Evolutionary conservation across 2,797 vertebrate species (phyloP).

Genomic region (Cirrhinus mrigala): DNA sequence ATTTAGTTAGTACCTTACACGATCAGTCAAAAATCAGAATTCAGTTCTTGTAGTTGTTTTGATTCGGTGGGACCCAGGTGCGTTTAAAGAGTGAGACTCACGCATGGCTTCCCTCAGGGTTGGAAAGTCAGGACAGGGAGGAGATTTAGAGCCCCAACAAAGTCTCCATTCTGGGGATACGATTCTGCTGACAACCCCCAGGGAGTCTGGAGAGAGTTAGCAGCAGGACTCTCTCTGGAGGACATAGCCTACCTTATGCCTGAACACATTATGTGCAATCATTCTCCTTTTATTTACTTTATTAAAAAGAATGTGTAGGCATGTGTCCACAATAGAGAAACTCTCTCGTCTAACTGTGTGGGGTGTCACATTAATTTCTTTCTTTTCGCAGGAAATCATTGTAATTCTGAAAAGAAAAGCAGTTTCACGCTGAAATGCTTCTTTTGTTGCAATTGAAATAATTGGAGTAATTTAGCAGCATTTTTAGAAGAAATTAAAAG

Average conservation of each 20-base stretch:
- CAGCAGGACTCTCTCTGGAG: constrained; percentile 15
- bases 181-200: constrained; percentile 46
- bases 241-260: neutral
- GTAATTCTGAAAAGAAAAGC: constrained; percentile 34
- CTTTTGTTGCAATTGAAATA: constrained; percentile 44
- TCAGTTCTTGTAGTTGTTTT: constrained; percentile 42
- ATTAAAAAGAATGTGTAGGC: constrained; percentile 35
- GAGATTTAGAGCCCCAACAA: constrained; percentile 21
- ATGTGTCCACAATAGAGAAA: constrained; percentile 13
- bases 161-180: constrained; percentile 13
- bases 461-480: constrained; percentile 52
- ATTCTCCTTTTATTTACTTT: constrained; percentile 35
- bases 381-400: constrained; percentile 31
- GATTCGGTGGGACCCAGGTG: constrained; percentile 56
- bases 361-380: constrained; percentile 42
- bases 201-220: constrained; percentile 44
- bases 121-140: constrained; percentile 5
- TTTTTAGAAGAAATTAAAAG: constrained; percentile 56
- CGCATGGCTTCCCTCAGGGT: constrained; percentile 53
- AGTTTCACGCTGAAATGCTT: constrained; percentile 23
- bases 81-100: constrained; percentile 36
- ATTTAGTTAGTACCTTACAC: neutral
- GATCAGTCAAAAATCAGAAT: neutral
- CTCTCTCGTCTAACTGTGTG: constrained; percentile 43
- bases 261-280: constrained; percentile 8